Percentiles rank a stretch among this genome's conserved stretches.
Evolutionary conservation across 2,797 vertebrate species (phyloP).

Genomic region (Xiphorhynchus erythropygius): DNA sequence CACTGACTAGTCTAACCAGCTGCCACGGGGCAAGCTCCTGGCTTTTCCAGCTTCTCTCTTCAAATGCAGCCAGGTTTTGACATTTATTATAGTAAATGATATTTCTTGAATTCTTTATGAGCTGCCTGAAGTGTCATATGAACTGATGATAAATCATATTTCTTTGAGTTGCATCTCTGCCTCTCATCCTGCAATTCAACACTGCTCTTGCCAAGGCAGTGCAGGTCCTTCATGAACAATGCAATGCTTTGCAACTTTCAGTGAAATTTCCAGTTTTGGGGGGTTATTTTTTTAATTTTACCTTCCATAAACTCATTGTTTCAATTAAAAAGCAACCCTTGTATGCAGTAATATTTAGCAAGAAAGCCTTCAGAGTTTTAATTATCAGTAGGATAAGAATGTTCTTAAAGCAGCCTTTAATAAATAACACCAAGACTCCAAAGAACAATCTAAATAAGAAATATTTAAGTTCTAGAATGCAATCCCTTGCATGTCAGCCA

Average conservation of each 20-base stretch:
- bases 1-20: neutral
- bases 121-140: constrained; percentile 53
- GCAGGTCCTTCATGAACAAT: neutral
- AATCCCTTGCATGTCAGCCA: neutral
- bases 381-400: neutral
- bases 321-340: neutral
- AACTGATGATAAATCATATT: constrained; percentile 59
- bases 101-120: constrained; percentile 69
- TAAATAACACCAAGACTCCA: neutral
- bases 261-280: neutral
- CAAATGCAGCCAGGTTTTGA: constrained; percentile 55
- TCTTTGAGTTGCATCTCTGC: constrained; percentile 40
- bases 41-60: constrained; percentile 33
- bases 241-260: neutral
- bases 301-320: neutral
- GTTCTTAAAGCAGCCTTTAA: neutral
- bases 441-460: neutral
- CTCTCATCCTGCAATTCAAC: neutral
- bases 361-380: neutral
- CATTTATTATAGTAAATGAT: constrained; percentile 63
- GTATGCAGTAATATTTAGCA: neutral
- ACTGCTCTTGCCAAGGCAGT: neutral
- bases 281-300: neutral
- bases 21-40: neutral
- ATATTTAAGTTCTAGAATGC: neutral